These are phyloP conservation scores for Alcedo atthis DNA, from an alignment of 2,797 vertebrate species.

Conservation along the genomic window DNA sequence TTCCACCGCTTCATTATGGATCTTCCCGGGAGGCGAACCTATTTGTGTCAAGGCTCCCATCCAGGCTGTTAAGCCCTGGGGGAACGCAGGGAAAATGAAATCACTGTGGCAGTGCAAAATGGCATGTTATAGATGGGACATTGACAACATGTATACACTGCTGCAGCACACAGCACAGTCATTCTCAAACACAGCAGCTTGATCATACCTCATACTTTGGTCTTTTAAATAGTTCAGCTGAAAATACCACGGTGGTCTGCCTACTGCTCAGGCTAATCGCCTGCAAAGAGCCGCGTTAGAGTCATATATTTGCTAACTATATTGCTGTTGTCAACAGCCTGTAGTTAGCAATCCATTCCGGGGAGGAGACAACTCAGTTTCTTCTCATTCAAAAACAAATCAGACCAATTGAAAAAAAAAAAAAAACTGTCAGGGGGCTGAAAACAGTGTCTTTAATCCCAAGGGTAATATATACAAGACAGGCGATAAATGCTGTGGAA, in stretches of 20 bases:
- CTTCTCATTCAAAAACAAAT: constrained; percentile 58
- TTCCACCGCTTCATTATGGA: background rate
- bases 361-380: constrained; percentile 12
- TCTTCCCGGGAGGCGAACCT: background rate
- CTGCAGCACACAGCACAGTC: background rate
- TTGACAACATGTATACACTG: background rate
- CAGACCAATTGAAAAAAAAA: constrained; percentile 12
- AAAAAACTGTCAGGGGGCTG: background rate
- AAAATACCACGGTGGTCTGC: background rate
- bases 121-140: background rate
- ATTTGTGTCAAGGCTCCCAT: background rate
- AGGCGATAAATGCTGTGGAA: background rate
- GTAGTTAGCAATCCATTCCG: background rate
- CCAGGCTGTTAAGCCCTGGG: background rate
- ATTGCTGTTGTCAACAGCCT: constrained; percentile 37
- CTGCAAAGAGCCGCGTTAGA: background rate
- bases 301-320: constrained; percentile 26
- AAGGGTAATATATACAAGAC: background rate
- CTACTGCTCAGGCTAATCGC: background rate
- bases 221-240: background rate
- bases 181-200: background rate
- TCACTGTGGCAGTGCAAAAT: constrained; percentile 13
- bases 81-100: background rate
- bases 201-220: fast-evolving
- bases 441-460: constrained; percentile 19